Base-by-base conservation (phyloP, 2,888 invertebrate genomes). In the Erebia ligea region DNA sequence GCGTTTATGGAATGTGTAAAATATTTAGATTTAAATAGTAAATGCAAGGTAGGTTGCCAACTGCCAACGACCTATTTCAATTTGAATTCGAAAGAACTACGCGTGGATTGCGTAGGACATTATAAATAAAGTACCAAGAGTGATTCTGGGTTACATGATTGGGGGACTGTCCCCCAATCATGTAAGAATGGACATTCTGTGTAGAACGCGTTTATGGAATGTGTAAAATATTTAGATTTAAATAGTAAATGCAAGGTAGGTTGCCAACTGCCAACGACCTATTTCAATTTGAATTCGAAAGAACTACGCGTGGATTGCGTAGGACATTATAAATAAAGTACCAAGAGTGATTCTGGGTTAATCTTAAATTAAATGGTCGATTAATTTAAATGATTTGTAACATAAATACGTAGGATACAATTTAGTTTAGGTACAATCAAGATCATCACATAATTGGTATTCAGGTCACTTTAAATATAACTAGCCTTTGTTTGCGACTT, bases 1-100 rank as follows among this genome's bases (percentile, higher is more conserved):
- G n/a, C 68, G n/a, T 54, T 57, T 61, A 19, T 52, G 68, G 73
- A 66, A 73, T 73, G 68, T 71, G 66, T 62, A 52, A 71, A 68
- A 73, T 68, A 62, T 50, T 68, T 25, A 61, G 66, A 70, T 74
- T 70, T 64, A 19, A 67, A 72, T 54, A 68, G 58, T 59, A 67
- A 67, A 72, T 57, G 71, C 56, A 64, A 64, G 69, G 58, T 67
- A 62, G 68, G 54, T 67, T 34, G 69, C 63, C 59, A 71, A 71
- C 48, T 69, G 65, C 67, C 25, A 57, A 45, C 61, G 57, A 62
- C 59, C 54, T 65, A 68, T 68, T 65, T 62, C 50, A 66, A 70
- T 72, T 68, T 70, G 62, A 69, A 74, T 72, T 57, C 57, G 50
- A 70, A 61, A 52, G 63, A 69, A 70, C 61, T 15, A 59, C 59